Conservation (phyloP, 2,888 invertebrate genomes). For the Lithophane ornitopus region DNA sequence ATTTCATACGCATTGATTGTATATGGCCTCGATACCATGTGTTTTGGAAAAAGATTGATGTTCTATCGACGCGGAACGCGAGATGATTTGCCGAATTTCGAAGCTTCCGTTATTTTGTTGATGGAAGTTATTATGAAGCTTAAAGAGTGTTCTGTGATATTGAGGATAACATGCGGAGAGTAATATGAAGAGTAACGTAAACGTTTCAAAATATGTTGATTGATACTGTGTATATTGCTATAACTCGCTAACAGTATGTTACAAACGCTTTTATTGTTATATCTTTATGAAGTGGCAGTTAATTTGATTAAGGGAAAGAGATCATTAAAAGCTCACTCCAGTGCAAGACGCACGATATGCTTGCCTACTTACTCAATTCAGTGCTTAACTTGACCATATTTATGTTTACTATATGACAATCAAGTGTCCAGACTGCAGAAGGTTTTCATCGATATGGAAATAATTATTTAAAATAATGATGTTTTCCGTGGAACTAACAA, state of each 20-base stretch:
- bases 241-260: conserved; percentile 36
- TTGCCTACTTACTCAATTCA: not conserved
- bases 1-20: conserved; percentile 49
- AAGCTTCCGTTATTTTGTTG: conserved; percentile 47
- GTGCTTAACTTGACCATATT: not conserved
- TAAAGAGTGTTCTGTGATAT: conserved; percentile 36
- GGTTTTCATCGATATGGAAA: not conserved
- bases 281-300: conserved; percentile 39
- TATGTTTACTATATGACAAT: not conserved
- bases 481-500: not conserved
- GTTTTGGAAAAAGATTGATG: conserved; percentile 53
- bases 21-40: conserved; percentile 57
- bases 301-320: conserved; percentile 9
- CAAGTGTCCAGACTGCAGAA: not conserved
- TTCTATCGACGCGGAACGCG: conserved; percentile 35
- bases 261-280: conserved; percentile 40
- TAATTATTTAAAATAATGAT: not conserved
- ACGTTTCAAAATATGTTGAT: conserved; percentile 51
- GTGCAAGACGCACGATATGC: not conserved
- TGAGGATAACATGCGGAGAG: conserved; percentile 37
- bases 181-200: conserved; percentile 52
- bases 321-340: not conserved
- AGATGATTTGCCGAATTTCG: conserved; percentile 40
- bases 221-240: conserved; percentile 46
- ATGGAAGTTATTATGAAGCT: conserved; percentile 52